A percentile compares a stretch with the other conserved stretches of the same genome.
These are phyloP conservation scores for Cinclus cinclus DNA, from an alignment of 2,113 vertebrate genomes.

Conservation along the genomic window DNA sequence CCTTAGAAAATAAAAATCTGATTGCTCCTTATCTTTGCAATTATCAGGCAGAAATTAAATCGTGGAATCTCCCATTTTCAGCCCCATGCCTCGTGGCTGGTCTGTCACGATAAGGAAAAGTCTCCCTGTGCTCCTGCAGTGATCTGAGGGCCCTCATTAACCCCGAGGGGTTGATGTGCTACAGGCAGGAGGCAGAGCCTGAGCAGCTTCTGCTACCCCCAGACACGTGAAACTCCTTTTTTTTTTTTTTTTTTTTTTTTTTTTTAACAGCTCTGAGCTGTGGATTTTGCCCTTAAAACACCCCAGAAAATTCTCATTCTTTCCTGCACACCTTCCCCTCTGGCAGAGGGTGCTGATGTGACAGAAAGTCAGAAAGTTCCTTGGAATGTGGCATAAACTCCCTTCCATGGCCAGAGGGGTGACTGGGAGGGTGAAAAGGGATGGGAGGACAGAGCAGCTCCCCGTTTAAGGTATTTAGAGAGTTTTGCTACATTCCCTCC, in stretches of 20 bases:
- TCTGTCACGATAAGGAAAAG: neutral
- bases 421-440: neutral
- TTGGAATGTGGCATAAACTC: rapidly evolving
- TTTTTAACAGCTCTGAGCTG: rapidly evolving
- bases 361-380: neutral
- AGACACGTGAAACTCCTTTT: neutral
- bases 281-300: neutral
- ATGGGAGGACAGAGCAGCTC: neutral
- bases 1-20: neutral
- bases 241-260: neutral
- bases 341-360: neutral
- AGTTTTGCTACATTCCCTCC: neutral
- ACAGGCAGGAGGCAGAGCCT: neutral
- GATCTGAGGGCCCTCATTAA: neutral
- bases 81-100: neutral
- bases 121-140: neutral
- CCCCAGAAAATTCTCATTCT: neutral
- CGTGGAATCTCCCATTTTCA: neutral
- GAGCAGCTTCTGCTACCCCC: neutral
- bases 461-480: rapidly evolving
- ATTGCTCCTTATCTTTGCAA: neutral
- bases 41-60: neutral
- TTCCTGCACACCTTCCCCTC: neutral
- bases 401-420: rapidly evolving
- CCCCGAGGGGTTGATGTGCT: neutral